Evolutionary conservation across 2,113 vertebrate species (phyloP).

Genomic region (Canis aureus): DNA sequence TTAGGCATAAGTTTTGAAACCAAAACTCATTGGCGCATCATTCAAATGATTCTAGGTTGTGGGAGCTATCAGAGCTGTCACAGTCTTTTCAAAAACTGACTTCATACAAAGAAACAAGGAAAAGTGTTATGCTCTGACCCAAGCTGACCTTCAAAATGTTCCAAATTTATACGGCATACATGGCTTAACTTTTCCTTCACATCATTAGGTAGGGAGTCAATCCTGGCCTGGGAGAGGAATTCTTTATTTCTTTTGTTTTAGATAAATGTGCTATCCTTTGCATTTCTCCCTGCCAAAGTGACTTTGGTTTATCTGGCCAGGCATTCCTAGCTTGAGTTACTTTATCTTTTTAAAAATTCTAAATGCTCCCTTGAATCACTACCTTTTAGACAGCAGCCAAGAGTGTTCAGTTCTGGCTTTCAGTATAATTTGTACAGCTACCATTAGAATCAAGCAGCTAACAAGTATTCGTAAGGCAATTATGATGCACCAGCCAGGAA

Average conservation of each 20-base stretch:
- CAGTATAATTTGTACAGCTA: neutral
- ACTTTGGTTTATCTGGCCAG: neutral
- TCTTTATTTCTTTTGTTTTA: constrained; percentile 17
- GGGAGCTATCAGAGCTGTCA: neutral
- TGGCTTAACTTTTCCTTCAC: neutral
- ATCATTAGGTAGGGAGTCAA: neutral
- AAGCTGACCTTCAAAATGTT: constrained; percentile 17
- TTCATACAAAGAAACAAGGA: neutral
- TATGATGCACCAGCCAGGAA: neutral
- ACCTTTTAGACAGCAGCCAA: constrained; percentile 16
- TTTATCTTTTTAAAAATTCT: constrained; percentile 13
- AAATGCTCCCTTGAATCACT: neutral
- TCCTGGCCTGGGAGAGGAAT: neutral
- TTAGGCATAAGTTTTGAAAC: neutral
- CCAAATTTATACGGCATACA: neutral
- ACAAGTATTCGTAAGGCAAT: neutral
- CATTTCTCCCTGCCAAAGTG: neutral
- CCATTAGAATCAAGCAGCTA: constrained; percentile 26
- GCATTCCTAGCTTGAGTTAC: neutral
- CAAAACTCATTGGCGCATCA: neutral
- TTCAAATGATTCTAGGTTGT: neutral
- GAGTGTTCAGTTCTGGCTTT: constrained; percentile 48
- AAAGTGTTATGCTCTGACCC: neutral
- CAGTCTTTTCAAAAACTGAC: neutral
- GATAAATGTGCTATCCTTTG: neutral